Percentiles rank a stretch among this genome's conserved stretches.
phyloP scores from a whole-genome alignment of 2,113 vertebrate species.

The Spilogale gracilis region DNA sequence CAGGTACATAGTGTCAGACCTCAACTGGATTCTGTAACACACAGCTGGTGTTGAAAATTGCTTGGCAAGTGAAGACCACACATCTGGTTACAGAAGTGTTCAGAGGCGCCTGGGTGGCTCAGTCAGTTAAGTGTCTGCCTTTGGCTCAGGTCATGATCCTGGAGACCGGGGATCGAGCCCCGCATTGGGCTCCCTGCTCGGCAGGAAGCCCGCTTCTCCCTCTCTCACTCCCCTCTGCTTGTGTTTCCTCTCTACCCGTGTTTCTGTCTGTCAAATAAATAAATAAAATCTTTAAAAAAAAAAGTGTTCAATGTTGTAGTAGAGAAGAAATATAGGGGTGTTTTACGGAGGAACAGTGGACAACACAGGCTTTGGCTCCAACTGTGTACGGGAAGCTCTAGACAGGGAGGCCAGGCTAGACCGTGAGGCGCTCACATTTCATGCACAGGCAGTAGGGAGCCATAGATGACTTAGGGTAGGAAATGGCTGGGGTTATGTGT shows the following conservation, averaged over 20 bases:
- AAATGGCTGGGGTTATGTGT: no score
- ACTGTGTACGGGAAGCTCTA: not conserved
- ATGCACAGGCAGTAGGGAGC: not conserved
- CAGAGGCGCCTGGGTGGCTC: no score
- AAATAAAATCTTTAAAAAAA: no score
- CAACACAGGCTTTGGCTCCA: not conserved
- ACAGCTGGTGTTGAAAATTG: not conserved
- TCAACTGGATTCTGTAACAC: no score
- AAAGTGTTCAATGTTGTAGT: not conserved
- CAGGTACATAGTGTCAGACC: not conserved
- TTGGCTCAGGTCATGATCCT: no score
- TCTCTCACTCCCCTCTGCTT: no score
- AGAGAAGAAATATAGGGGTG: not conserved
- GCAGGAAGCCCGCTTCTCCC: no score
- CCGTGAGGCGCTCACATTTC: fast-evolving
- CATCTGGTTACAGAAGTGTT: not conserved
- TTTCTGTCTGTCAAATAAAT: no score
- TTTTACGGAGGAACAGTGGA: not conserved
- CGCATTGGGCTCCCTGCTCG: no score
- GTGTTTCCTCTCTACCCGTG: no score
- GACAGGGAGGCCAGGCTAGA: not conserved
- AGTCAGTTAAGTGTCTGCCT: no score
- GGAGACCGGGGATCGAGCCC: no score
- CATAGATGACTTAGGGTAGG: not conserved
- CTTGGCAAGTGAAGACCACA: not conserved